Evolutionary conservation across 2,888 invertebrate genomes (phyloP), one percentile per base, ranked within the genome.

Genomic region (Tachystola acroxantha): DNA sequence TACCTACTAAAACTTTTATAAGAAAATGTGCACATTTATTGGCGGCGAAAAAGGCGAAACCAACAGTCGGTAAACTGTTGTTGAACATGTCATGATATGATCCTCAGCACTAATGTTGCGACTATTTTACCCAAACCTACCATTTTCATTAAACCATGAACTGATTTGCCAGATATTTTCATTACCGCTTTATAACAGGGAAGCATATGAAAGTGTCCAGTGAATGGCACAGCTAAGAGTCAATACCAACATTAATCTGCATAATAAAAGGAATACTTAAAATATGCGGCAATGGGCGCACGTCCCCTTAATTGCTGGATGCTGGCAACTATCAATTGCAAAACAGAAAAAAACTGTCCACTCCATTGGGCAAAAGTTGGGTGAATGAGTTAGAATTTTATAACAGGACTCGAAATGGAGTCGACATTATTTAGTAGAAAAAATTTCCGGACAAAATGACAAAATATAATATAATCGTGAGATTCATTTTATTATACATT

Each of bases 221-320:
- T 43, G 40, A 48, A 55, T 47, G 51, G 57, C 46, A 42, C 45
- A 46, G 45, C 45, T 40, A 48, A 63, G 57, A 75, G 77, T 81
- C 82, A 81, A 81, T 79, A 78, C 74, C 34, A 37, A 41, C 32
- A 77, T 65, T 76, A 74, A 84, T 85, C 67, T 84, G 72, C 85
- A 85, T 85, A 73, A 82, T 76, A 81, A 84, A 74, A 74, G 77
- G 71, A 73, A 68, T 64, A 58, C 66, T 77, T 77, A 67, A 80
- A 82, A 79, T 79, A 78, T 77, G 74, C 73, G 71, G 59, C 68
- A 53, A n/a, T 49, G 54, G 55, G 55, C 51, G 51, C 66, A 64
- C 63, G 61, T 52, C 63, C 68, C 69, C 66, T 81, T 84, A 80
- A 84, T 82, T 82, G 77, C 66, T 67, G 59, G 62, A 68, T 68